Evolutionary conservation across 2,888 invertebrate genomes (phyloP).

Genomic region (Cataglyphis albicans): DNA sequence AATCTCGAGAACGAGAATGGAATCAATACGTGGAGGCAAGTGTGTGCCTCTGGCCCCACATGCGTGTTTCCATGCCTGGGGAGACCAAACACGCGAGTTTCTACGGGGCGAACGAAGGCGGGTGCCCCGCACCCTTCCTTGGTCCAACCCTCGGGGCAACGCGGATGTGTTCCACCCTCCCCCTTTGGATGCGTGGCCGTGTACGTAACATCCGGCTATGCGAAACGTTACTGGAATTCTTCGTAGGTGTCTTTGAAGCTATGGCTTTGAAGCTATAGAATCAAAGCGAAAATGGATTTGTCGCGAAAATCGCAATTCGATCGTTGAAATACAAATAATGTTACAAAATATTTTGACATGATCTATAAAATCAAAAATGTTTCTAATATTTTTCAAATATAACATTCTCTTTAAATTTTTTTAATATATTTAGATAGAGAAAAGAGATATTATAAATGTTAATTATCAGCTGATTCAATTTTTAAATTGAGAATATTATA

Average conservation of each 20-base stretch:
- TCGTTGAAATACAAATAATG: not conserved
- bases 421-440: not conserved
- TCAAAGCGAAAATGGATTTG: slow-evolving; percentile 38
- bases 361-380: not conserved
- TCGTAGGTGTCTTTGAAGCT: slow-evolving; percentile 52
- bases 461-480: not conserved
- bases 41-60: slow-evolving; percentile 82
- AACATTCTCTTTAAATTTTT: not conserved
- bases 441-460: not conserved
- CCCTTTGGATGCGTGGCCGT: slow-evolving; percentile 56
- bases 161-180: slow-evolving; percentile 45
- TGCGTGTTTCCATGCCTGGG: slow-evolving; percentile 80
- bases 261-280: slow-evolving; percentile 13
- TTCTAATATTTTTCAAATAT: not conserved
- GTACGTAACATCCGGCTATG: slow-evolving; percentile 64
- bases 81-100: slow-evolving; percentile 78
- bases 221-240: slow-evolving; percentile 67
- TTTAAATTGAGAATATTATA: not conserved
- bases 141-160: slow-evolving; percentile 67
- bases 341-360: not conserved
- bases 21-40: slow-evolving; percentile 84
- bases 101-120: slow-evolving; percentile 73
- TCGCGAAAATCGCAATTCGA: not conserved
- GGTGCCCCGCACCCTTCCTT: slow-evolving; percentile 60
- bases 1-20: slow-evolving; percentile 81